These are phyloP conservation scores for Aldrovandia affinis DNA, from an alignment of 2,797 vertebrate genomes.

Conservation along the genomic window DNA sequence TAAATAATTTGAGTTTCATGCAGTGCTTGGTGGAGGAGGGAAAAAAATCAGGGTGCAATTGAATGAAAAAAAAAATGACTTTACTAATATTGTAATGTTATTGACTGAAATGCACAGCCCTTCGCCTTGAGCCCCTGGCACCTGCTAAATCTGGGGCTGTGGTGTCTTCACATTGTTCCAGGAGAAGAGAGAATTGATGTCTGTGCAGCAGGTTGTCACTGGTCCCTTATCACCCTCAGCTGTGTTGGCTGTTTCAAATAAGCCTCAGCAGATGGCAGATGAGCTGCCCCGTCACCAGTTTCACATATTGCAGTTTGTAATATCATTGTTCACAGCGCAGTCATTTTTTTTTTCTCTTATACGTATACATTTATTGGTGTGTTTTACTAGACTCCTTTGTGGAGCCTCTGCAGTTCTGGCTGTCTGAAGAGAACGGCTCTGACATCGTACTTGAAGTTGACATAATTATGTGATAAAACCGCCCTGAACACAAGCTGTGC, in stretches of 20 bases:
- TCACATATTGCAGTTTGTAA: neutral
- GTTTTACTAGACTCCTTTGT: neutral
- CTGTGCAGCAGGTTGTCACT: neutral
- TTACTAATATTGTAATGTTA: neutral
- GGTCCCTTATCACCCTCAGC: neutral
- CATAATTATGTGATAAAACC: neutral
- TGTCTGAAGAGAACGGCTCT: neutral
- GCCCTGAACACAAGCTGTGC: neutral
- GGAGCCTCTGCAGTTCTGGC: neutral
- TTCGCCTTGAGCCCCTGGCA: too few relatives aligned
- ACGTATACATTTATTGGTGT: neutral
- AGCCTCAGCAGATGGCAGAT: conserved; percentile 1
- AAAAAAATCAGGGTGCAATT: neutral
- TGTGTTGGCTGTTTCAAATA: neutral
- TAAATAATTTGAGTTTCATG: neutral
- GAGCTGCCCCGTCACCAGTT: conserved; percentile 4
- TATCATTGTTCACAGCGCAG: neutral
- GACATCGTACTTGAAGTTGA: neutral
- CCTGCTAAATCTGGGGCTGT: neutral
- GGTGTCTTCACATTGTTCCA: neutral
- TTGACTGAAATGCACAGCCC: neutral
- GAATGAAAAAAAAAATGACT: neutral
- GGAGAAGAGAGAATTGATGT: neutral
- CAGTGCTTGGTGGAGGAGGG: neutral
- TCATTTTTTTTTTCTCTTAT: neutral